Evolutionary conservation across 2,113 vertebrate species (phyloP).

Genomic region (Grus americana): DNA sequence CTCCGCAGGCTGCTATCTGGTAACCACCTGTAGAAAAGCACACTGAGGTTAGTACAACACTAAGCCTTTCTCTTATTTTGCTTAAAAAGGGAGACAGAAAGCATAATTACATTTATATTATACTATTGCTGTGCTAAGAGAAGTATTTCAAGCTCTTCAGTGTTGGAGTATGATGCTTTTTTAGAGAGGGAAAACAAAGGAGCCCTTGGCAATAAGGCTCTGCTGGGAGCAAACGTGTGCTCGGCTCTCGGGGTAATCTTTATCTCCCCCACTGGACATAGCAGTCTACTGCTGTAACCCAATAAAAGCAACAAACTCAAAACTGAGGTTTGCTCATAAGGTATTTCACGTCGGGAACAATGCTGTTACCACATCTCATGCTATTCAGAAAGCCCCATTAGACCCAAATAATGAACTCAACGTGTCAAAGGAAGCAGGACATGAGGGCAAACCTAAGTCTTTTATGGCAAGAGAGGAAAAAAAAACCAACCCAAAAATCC

Average conservation of each 20-base stretch:
- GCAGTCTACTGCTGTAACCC: neutral
- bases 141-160: neutral
- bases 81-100: neutral
- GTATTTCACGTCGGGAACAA: neutral
- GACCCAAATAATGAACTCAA: neutral
- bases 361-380: neutral
- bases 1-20: neutral
- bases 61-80: neutral
- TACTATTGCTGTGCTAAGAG: neutral
- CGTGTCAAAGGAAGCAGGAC: neutral
- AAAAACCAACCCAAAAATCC: neutral
- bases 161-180: neutral
- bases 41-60: neutral
- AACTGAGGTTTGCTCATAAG: neutral
- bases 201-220: neutral
- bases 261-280: neutral
- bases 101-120: neutral
- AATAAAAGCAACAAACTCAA: neutral
- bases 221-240: neutral
- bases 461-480: neutral
- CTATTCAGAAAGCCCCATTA: neutral
- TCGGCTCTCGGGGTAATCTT: neutral
- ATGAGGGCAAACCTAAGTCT: neutral
- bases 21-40: neutral
- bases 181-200: neutral